Evolutionary conservation across 2,113 vertebrate species (phyloP).

Genomic region (Falco punctatus): DNA sequence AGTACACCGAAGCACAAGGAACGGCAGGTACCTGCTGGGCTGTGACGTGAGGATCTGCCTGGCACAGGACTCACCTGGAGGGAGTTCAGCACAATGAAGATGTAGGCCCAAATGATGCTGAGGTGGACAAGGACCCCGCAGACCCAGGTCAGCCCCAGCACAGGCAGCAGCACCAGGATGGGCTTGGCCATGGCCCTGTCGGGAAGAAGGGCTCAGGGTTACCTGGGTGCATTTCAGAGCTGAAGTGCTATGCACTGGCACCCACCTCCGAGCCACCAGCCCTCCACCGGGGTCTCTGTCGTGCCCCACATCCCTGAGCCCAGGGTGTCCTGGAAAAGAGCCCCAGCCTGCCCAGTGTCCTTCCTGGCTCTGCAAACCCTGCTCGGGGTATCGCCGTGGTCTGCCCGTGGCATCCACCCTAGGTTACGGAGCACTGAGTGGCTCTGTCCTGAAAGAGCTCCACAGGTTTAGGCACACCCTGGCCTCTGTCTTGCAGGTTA

Average conservation of each 20-base stretch:
- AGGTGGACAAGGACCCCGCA: slow-evolving; percentile 89
- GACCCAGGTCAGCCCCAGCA: slow-evolving; percentile 91
- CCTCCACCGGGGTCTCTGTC: fast-evolving
- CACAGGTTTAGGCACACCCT: background rate
- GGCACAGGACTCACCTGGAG: slow-evolving; percentile 82
- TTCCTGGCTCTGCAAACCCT: background rate
- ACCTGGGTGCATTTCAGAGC: background rate
- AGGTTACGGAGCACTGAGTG: background rate
- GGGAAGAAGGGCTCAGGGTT: slow-evolving; percentile 3
- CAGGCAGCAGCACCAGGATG: slow-evolving; percentile 85
- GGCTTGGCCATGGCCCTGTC: slow-evolving; percentile 87
- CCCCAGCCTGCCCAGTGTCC: background rate
- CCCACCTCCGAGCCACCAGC: background rate
- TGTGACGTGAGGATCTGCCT: background rate
- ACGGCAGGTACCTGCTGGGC: background rate
- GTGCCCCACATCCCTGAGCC: background rate
- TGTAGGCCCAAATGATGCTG: slow-evolving; percentile 81
- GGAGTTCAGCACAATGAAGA: slow-evolving; percentile 88
- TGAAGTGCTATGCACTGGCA: background rate
- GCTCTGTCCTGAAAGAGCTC: background rate
- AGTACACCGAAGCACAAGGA: background rate
- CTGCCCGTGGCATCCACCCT: background rate
- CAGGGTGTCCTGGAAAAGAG: background rate
- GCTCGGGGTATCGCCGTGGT: background rate
- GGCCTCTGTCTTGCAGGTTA: background rate